Base-by-base conservation (phyloP, 2,888 invertebrate species). In the Odontothrips loti region DNA sequence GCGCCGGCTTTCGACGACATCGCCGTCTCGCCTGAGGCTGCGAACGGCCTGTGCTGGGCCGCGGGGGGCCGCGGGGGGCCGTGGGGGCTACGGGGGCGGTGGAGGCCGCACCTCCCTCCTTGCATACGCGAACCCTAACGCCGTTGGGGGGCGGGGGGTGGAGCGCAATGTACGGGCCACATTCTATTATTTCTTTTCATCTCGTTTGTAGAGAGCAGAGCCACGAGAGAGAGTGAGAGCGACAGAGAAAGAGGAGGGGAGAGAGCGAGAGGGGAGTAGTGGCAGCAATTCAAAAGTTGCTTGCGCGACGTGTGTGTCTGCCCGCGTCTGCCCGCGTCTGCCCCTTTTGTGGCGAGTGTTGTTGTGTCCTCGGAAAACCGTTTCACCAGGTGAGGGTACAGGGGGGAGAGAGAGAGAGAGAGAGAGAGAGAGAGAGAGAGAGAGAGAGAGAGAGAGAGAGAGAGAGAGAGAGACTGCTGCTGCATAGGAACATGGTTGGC, bases 211-310 rank as follows among this genome's bases (percentile, higher is more conserved):
- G 10, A 29, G 80, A 81, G 58, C 48, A 58, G 79, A 29, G n/a
- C n/a, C n/a, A n/a, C n/a, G 51, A 47, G 80, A 6, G 34, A 6
- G 34, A 6, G 34, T 6, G 34, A 6, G 34, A 6, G 2, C 34
- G 34, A 6, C 3, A 6, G 34, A 4, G 34, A 43, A 43, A 6
- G 34, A 4, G 34, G 34, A 43, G 34, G 34, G 2, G 34, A 6
- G 34, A 6, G 34, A 4, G 34, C 3, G 34, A 6, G 34, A 4
- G 34, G 58, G n/a, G 58, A 15, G 58, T 10, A 81, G 79, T 78
- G 81, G 80, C 82, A 83, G 84, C 83, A 84, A 83, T 85, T 85
- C 84, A 82, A 83, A 84, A 82, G 82, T 83, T 81, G 82, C 84
- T 79, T 6, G 34, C 34, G 34, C 34, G 34, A 2, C 34, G 51